Evolutionary conservation across 2,113 vertebrate species (phyloP).

Genomic region (Lophochroa leadbeateri): DNA sequence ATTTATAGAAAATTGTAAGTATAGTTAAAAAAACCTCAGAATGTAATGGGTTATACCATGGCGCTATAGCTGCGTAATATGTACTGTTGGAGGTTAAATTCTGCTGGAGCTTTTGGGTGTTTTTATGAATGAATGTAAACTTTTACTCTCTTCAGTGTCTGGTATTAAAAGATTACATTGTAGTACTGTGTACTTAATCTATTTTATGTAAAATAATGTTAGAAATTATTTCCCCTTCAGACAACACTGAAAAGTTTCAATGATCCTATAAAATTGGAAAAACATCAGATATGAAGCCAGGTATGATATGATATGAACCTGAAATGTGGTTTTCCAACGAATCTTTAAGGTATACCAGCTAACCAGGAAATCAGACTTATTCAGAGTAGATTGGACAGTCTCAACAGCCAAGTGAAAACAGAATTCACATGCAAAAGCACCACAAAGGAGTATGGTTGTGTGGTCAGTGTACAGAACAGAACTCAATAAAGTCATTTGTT

Average conservation of each 20-base stretch:
- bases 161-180: background rate
- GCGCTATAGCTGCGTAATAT: background rate
- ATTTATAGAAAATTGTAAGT: background rate
- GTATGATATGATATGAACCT: background rate
- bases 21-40: background rate
- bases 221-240: background rate
- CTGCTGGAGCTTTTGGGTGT: background rate
- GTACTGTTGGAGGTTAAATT: background rate
- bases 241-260: background rate
- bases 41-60: background rate
- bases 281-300: background rate
- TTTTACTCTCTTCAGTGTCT: background rate
- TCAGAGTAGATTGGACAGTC: background rate
- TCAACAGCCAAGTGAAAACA: background rate
- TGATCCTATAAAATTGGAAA: background rate
- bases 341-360: background rate
- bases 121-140: background rate
- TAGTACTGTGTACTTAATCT: background rate
- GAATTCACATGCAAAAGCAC: background rate
- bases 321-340: background rate
- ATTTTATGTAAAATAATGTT: background rate
- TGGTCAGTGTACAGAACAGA: background rate
- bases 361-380: background rate
- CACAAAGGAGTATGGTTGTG: background rate
- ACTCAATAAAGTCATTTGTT: background rate